Evolutionary conservation across 2,797 vertebrate species (phyloP).

Genomic region (Momotus momota): DNA sequence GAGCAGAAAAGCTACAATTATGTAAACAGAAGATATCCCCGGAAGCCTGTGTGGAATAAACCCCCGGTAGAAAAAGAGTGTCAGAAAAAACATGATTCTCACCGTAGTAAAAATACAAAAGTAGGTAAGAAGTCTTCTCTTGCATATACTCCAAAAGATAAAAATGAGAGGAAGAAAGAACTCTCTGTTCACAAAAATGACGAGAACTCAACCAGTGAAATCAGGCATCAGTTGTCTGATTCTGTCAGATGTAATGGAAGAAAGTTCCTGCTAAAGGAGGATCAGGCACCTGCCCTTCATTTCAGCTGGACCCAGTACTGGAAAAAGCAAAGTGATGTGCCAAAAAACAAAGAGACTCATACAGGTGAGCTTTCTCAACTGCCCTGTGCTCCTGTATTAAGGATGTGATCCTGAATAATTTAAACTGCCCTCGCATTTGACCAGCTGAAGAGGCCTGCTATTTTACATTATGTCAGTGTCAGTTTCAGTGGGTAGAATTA

Average conservation of each 20-base stretch:
- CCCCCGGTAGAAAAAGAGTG: constrained; percentile 67
- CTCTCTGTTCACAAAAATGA: constrained; percentile 53
- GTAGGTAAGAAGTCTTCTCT: constrained; percentile 68
- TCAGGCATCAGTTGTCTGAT: constrained; percentile 64
- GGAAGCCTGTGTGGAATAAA: constrained; percentile 78
- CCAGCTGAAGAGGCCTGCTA: not conserved
- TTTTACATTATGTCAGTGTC: not conserved
- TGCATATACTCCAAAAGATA: constrained; percentile 72
- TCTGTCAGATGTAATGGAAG: constrained; percentile 76
- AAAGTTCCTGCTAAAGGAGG: constrained; percentile 77
- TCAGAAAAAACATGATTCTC: constrained; percentile 72
- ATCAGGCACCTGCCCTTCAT: constrained; percentile 78
- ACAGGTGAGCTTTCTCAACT: constrained; percentile 84
- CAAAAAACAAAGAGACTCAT: constrained; percentile 95
- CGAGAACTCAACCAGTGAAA: constrained; percentile 60
- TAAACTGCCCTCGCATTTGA: not conserved
- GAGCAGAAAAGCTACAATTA: constrained; percentile 75
- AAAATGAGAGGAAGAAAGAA: constrained; percentile 75
- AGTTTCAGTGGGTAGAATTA: not conserved
- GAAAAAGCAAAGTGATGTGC: constrained; percentile 84
- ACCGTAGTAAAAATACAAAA: constrained; percentile 66
- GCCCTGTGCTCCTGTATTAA: not conserved
- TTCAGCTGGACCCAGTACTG: constrained; percentile 79
- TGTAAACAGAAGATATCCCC: constrained; percentile 80
- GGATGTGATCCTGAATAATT: not conserved